Evolutionary conservation across 2,797 vertebrate species (phyloP).

Genomic region (Peromyscus eremicus): DNA sequence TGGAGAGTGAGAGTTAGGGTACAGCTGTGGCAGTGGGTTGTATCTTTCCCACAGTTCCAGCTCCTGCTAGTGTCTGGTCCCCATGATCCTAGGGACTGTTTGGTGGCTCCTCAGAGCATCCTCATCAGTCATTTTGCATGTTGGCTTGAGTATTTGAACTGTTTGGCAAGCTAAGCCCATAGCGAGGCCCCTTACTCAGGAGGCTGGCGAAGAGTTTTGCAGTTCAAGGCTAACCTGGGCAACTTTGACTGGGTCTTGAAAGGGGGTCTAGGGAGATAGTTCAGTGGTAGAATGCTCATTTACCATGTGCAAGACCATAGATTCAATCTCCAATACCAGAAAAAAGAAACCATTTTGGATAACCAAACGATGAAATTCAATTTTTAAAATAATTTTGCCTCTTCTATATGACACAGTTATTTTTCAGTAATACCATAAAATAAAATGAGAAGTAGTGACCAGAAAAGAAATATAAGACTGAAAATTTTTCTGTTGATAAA

Average conservation of each 20-base stretch:
- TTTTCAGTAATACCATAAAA: slow-evolving; percentile 43
- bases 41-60: neutral
- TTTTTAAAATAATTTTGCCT: neutral
- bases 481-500: neutral
- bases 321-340: neutral
- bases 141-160: neutral
- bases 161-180: neutral
- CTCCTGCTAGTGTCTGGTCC: neutral
- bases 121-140: neutral
- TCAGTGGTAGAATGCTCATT: neutral
- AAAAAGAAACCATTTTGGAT: neutral
- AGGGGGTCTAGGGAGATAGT: neutral
- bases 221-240: neutral
- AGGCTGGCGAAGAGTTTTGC: neutral
- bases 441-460: slow-evolving; percentile 12
- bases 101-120: neutral
- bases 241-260: neutral
- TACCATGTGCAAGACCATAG: neutral
- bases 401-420: neutral
- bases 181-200: neutral
- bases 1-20: neutral
- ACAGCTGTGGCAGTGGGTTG: neutral
- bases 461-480: slow-evolving; percentile 30
- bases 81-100: no score
- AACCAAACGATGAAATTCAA: neutral